Evolutionary conservation across 2,888 invertebrate genomes (phyloP).

Genomic region (Hartigia nigra): DNA sequence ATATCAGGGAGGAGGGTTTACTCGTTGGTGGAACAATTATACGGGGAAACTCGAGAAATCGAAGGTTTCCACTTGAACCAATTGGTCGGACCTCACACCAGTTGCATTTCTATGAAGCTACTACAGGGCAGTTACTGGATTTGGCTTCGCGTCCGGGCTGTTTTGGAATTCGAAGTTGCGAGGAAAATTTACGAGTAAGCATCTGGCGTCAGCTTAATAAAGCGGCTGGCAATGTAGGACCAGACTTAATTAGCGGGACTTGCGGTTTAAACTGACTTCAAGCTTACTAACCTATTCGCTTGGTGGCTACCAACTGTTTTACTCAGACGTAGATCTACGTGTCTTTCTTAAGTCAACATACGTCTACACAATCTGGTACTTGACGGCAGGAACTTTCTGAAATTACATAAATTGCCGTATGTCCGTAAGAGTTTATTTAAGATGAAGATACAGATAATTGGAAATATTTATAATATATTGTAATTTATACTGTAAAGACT

Average conservation of each 20-base stretch:
- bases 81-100: constrained; percentile 25
- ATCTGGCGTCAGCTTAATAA: constrained; percentile 51
- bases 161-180: constrained; percentile 2
- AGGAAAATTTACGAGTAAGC: constrained; percentile 43
- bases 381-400: background rate
- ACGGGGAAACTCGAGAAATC: no score
- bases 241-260: constrained; percentile 47
- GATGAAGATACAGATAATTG: no score
- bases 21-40: no score
- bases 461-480: no score
- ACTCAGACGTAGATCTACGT: background rate
- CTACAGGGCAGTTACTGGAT: no score
- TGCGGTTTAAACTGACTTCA: constrained; percentile 25
- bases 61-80: no score
- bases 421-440: no score
- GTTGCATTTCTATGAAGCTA: constrained; percentile 32
- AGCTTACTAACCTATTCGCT: background rate
- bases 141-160: background rate
- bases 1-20: no score
- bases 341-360: background rate
- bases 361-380: background rate
- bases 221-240: constrained; percentile 36
- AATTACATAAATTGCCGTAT: no score
- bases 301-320: background rate
- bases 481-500: no score